Conservation (phyloP, 1,140 invertebrate species). For the Apis cerana region DNA sequence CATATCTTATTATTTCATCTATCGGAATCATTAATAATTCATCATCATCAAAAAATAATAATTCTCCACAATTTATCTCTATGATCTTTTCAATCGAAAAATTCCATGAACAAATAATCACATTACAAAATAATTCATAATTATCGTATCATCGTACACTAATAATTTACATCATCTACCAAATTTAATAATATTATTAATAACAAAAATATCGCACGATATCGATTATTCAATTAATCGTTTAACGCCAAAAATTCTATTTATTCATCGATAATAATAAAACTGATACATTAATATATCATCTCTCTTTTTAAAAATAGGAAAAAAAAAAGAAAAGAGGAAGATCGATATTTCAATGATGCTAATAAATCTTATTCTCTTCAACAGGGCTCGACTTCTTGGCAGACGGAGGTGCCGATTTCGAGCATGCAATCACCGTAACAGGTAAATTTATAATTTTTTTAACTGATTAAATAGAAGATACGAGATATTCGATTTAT, state of each 20-base stretch:
- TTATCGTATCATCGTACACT: too few relatives aligned
- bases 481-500: not conserved
- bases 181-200: not conserved
- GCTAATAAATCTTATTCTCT: constrained; percentile 24
- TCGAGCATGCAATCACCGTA: constrained; percentile 86
- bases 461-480: not conserved
- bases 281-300: not conserved
- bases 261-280: too few relatives aligned
- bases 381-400: constrained; percentile 86
- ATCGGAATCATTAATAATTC: too few relatives aligned
- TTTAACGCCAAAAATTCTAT: not conserved
- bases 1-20: too few relatives aligned
- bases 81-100: too few relatives aligned
- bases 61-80: too few relatives aligned
- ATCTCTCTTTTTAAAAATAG: not conserved
- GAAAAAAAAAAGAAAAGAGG: not conserved
- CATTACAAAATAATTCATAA: too few relatives aligned
- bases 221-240: not conserved
- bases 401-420: constrained; percentile 86
- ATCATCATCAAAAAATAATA: too few relatives aligned
- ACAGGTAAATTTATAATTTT: constrained; percentile 81
- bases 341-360: not conserved
- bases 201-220: not conserved
- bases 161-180: not conserved
- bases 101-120: too few relatives aligned